Evolutionary conservation across 37 sponge, comb jelly and placozoan species (phyloP), one percentile per base, ranked within the genome.

Genomic region (Geodia barretti): DNA sequence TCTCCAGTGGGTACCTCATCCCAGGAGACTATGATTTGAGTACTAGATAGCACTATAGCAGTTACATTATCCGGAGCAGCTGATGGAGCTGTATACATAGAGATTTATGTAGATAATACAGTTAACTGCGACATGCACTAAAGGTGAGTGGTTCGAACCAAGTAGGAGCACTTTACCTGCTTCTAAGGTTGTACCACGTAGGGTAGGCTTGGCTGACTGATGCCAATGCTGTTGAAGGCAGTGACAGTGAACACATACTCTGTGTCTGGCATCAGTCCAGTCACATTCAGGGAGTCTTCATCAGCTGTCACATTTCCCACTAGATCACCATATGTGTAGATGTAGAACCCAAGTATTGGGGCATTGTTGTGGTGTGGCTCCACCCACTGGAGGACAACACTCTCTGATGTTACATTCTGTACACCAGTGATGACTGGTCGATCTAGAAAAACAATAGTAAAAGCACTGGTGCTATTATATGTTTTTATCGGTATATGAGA

Each of bases 301-400:
- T 61, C 25, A 7, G 33, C 21, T 38, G 72, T 72, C 25, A 77
- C 1, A 60, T 30, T 26, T 75, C 23, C 31, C 14, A 7, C 3
- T n/a, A 1, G 2, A 8, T 34, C 79, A 4, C 35, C 73, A 35
- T 17, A 4, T 60, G 64, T 61, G 9, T 70, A 9, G 5, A 7
- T 58, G 28, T 85, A 64, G 70, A 79, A 87, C 4, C 81, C 87
- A 2, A 2, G 24, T 62, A 92, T 81, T 30, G 83, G 84, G n/a
- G 85, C 88, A 80, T 92, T 87, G 74, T 84, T 87, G 58, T 84
- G 72, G 67, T 87, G 81, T 54, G 87, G 85, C 64, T 87, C 92
- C 62, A 69, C 64, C 87, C 88, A 84, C 24, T 9, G 3, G 9
- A 84, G 68, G 2, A 40, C 58, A 4, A 84, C 60, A 54, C 43